Conservation (phyloP, 2,888 invertebrate genomes). For the Drosophila borborema region DNA sequence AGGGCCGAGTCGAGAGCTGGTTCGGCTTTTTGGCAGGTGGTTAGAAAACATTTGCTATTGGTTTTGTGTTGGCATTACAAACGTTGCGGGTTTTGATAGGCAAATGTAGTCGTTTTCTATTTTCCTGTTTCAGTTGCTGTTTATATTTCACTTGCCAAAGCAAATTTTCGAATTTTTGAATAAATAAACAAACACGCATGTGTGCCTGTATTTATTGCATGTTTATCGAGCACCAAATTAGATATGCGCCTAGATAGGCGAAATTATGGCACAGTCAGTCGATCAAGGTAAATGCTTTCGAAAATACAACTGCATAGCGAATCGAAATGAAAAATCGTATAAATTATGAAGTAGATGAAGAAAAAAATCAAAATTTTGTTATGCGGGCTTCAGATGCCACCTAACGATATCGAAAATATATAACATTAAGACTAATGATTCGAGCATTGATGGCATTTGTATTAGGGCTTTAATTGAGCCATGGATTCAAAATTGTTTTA, state of each 20-base stretch:
- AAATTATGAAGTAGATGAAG: background rate
- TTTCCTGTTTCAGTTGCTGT: conserved; percentile 23
- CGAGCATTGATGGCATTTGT: conserved; percentile 20
- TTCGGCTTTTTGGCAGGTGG: conserved; percentile 51
- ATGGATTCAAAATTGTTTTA: conserved; percentile 31
- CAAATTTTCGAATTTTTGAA: conserved; percentile 45
- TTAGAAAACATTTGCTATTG: conserved; percentile 31
- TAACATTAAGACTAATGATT: conserved; percentile 53
- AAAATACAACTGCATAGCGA: conserved; percentile 49
- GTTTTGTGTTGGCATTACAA: conserved; percentile 49
- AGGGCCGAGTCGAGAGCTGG: background rate
- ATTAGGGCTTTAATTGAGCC: conserved; percentile 53
- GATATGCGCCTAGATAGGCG: conserved; percentile 71
- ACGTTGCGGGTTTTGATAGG: conserved; percentile 47
- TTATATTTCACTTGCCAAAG: conserved; percentile 41
- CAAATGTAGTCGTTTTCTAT: conserved; percentile 58
- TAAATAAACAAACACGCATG: conserved; percentile 62
- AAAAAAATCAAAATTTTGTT: conserved; percentile 11
- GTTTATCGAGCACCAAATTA: conserved; percentile 58
- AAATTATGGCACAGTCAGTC: conserved; percentile 36
- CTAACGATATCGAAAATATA: conserved; percentile 43
- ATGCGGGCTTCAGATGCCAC: conserved; percentile 53
- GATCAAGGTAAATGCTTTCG: conserved; percentile 69
- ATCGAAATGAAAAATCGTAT: conserved; percentile 54
- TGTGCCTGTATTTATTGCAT: conserved; percentile 39